phyloP scores from a whole-genome alignment of 2,113 vertebrate genomes.

The Poicephalus meyeri region DNA sequence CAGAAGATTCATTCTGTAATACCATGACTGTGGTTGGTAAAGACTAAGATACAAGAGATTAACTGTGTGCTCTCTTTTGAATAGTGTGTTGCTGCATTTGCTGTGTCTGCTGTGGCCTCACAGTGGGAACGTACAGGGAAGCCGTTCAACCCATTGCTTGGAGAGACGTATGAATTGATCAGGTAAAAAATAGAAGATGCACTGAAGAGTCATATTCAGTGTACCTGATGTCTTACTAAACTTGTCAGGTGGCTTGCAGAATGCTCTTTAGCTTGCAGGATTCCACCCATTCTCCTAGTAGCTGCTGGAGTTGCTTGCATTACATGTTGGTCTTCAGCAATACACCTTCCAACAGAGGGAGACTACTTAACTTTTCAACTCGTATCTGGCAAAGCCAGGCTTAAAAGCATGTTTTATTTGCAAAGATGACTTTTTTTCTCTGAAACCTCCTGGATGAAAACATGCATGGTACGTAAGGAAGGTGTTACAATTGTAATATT shows the following conservation, averaged over 20 bases:
- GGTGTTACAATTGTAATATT: not conserved
- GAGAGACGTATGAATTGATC: slow-evolving; percentile 94
- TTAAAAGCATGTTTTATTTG: not conserved
- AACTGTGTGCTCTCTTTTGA: not conserved
- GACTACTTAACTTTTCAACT: not conserved
- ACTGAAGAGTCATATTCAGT: not conserved
- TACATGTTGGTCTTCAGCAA: fast-evolving
- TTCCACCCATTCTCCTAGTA: not conserved
- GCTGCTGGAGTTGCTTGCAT: not conserved
- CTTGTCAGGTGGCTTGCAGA: not conserved
- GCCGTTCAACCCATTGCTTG: slow-evolving; percentile 95
- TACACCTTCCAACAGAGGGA: not conserved
- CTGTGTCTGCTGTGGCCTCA: slow-evolving; percentile 95
- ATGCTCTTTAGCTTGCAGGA: not conserved
- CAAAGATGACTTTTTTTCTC: not conserved
- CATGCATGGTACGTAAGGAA: not conserved
- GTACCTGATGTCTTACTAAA: not conserved
- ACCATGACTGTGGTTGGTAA: not conserved
- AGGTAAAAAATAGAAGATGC: slow-evolving; percentile 74
- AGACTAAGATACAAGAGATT: not conserved
- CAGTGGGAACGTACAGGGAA: slow-evolving; percentile 98
- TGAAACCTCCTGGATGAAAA: not conserved
- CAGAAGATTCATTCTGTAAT: not conserved
- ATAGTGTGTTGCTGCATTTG: slow-evolving; percentile 94
- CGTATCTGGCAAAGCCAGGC: not conserved